phyloP scores from a whole-genome alignment of 1,140 invertebrate species.

The Listronotus oregonensis region DNA sequence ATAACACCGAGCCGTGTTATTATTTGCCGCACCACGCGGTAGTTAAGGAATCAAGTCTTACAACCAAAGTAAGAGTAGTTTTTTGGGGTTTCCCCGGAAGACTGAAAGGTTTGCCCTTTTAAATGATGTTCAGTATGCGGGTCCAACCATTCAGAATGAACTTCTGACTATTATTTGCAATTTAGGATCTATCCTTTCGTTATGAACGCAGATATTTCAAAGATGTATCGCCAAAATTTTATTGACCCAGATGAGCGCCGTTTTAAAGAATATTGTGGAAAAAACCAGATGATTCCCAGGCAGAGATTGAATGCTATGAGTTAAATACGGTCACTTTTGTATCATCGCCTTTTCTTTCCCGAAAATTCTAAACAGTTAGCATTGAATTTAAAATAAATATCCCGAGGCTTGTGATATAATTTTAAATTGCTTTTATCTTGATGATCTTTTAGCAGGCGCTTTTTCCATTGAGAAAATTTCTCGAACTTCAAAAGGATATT shows the following conservation, averaged over 20 bases:
- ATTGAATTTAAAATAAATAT: constrained; percentile 35
- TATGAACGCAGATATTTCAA: constrained; percentile 53
- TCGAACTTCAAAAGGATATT: too few relatives aligned
- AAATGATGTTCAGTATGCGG: constrained; percentile 52
- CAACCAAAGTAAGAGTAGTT: constrained; percentile 45
- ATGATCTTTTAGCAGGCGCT: constrained; percentile 51
- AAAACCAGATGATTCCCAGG: neutral
- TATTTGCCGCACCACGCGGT: constrained; percentile 53
- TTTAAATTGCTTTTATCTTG: constrained; percentile 55
- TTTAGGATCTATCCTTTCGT: constrained; percentile 52
- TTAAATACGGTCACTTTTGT: constrained; percentile 42
- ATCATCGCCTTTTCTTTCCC: constrained; percentile 48
- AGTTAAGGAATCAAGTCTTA: constrained; percentile 31
- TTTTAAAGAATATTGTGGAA: constrained; percentile 48
- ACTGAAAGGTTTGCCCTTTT: constrained; percentile 48
- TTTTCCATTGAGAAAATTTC: too few relatives aligned
- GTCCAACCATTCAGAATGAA: constrained; percentile 55
- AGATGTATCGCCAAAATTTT: constrained; percentile 53
- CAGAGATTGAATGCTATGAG: constrained; percentile 16
- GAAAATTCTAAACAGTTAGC: constrained; percentile 51
- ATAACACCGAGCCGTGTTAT: neutral
- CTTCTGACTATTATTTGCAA: constrained; percentile 52
- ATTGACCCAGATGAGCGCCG: constrained; percentile 44
- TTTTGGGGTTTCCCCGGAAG: constrained; percentile 44
- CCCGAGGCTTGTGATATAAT: constrained; percentile 44